phyloP scores from a whole-genome alignment of 2,797 vertebrate genomes.

The Austrolebias charrua region DNA sequence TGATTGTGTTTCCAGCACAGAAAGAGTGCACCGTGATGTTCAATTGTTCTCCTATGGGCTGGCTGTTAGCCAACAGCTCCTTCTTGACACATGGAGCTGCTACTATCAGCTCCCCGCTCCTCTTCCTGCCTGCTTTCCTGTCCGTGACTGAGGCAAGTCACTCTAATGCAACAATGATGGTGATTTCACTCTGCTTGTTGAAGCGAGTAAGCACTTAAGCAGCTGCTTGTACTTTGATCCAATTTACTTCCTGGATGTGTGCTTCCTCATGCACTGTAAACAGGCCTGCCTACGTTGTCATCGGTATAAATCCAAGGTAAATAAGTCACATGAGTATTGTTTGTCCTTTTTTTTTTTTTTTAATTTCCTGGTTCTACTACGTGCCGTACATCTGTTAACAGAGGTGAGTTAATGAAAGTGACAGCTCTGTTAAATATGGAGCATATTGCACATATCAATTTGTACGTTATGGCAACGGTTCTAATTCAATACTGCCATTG shows the following conservation, averaged over 20 bases:
- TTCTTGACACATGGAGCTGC: slow-evolving; percentile 80
- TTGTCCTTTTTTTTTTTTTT: slow-evolving; percentile 58
- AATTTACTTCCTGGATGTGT: slow-evolving; percentile 83
- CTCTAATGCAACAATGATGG: slow-evolving; percentile 81
- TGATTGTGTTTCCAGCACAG: slow-evolving; percentile 83
- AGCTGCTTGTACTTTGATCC: slow-evolving; percentile 79
- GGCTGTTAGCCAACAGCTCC: slow-evolving; percentile 79
- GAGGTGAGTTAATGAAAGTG: slow-evolving; percentile 48
- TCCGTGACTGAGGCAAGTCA: slow-evolving; percentile 77
- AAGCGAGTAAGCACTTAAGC: slow-evolving; percentile 83
- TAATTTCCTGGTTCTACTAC: slow-evolving; percentile 34
- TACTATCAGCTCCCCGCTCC: slow-evolving; percentile 79
- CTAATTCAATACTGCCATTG: slow-evolving; percentile 69
- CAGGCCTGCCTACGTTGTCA: slow-evolving; percentile 75
- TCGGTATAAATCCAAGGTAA: slow-evolving; percentile 73
- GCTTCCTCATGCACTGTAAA: slow-evolving; percentile 81
- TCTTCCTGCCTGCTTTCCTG: slow-evolving; percentile 82
- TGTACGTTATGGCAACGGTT: slow-evolving; percentile 50
- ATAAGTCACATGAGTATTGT: slow-evolving; percentile 79
- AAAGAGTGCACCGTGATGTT: slow-evolving; percentile 71
- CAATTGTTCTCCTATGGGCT: slow-evolving; percentile 78
- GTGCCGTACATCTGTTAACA: slow-evolving; percentile 56
- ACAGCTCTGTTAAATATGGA: slow-evolving; percentile 48
- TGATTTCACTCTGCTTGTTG: slow-evolving; percentile 81
- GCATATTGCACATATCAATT: slow-evolving; percentile 66